Percentiles rank a stretch among this genome's conserved stretches.
Conservation (phyloP, 2,888 invertebrate species). For the Caenorhabditis japonica region DNA sequence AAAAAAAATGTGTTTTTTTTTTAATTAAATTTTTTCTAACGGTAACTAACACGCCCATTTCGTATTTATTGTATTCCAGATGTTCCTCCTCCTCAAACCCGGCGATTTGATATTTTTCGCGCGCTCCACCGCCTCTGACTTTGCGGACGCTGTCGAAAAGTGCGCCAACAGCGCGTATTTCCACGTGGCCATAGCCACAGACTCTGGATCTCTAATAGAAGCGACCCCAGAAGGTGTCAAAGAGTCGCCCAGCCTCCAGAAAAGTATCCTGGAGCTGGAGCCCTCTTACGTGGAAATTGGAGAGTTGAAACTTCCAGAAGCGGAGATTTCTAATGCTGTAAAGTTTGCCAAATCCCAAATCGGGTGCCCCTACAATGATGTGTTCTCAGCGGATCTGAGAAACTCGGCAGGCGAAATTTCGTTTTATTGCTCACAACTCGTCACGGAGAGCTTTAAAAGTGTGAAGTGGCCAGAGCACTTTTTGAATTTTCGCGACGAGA, state of each 20-base stretch:
- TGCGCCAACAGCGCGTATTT: slow-evolving; percentile 26
- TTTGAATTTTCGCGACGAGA: slow-evolving; percentile 59
- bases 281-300: slow-evolving; percentile 47
- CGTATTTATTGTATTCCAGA: slow-evolving; percentile 2
- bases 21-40: too few relatives aligned
- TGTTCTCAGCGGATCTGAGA: slow-evolving; percentile 50
- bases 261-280: slow-evolving; percentile 31
- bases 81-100: slow-evolving; percentile 41
- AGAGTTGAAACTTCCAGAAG: neutral
- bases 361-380: slow-evolving; percentile 59
- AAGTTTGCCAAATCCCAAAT: slow-evolving; percentile 18
- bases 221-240: slow-evolving; percentile 49
- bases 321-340: neutral
- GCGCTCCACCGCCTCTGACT: slow-evolving; percentile 19
- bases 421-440: slow-evolving; percentile 62
- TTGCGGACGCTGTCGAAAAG: slow-evolving; percentile 35
- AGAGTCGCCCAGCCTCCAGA: slow-evolving; percentile 20
- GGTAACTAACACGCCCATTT: too few relatives aligned
- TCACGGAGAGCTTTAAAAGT: slow-evolving; percentile 51
- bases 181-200: slow-evolving; percentile 52
- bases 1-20: too few relatives aligned
- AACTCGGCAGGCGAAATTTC: slow-evolving; percentile 53
- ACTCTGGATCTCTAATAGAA: slow-evolving; percentile 29
- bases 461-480: slow-evolving; percentile 62
- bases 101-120: slow-evolving; percentile 55